A percentile compares a stretch with the other conserved stretches of the same genome.
Evolutionary conservation across 2,888 invertebrate species (phyloP).

Genomic region (Leptopilina drosophilae): DNA sequence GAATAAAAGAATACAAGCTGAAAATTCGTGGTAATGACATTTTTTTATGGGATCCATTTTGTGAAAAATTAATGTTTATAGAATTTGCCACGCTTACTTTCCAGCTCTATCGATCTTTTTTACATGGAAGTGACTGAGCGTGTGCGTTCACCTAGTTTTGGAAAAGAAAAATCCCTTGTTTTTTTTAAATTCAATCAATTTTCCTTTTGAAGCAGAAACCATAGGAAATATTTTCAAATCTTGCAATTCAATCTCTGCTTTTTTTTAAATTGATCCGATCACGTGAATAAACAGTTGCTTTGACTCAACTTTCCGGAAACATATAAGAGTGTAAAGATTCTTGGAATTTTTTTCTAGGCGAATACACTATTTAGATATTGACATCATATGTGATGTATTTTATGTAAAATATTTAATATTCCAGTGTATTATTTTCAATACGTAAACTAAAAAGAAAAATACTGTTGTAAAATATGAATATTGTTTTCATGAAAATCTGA

Average conservation of each 20-base stretch:
- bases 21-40: too few relatives aligned
- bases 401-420: too few relatives aligned
- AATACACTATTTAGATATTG: not conserved
- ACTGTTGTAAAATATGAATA: too few relatives aligned
- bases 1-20: too few relatives aligned
- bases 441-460: too few relatives aligned
- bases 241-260: not conserved
- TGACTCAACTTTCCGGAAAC: slow-evolving; percentile 7
- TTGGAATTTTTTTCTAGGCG: not conserved
- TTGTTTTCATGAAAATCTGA: too few relatives aligned
- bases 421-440: too few relatives aligned
- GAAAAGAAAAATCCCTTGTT: not conserved
- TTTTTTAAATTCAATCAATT: not conserved
- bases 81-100: slow-evolving; percentile 10
- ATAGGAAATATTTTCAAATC: not conserved
- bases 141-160: slow-evolving; percentile 11
- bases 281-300: not conserved
- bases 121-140: slow-evolving; percentile 12
- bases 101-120: slow-evolving; percentile 25
- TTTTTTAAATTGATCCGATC: not conserved
- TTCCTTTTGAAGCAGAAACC: not conserved
- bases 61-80: not conserved
- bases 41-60: not conserved
- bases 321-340: not conserved
- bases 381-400: not conserved